Evolutionary conservation across 1,140 invertebrate species (phyloP).

Genomic region (Caenorhabditis briggsae): DNA sequence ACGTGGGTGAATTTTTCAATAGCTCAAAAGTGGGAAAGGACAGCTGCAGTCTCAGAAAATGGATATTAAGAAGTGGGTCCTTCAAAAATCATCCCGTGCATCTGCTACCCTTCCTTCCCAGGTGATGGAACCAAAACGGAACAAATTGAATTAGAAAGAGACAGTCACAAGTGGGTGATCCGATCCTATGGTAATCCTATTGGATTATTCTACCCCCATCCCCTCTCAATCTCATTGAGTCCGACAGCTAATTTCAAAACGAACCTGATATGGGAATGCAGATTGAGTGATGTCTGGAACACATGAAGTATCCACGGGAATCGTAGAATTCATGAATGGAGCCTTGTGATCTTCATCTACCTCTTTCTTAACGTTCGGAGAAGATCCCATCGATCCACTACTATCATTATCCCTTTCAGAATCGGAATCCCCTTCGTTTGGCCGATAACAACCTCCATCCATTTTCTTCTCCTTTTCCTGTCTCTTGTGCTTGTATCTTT

Average conservation of each 20-base stretch:
- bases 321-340: background rate
- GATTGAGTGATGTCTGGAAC: background rate
- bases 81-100: conserved; percentile 40
- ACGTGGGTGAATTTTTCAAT: background rate
- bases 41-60: conserved; percentile 40
- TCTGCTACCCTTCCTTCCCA: conserved; percentile 7
- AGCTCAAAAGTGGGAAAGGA: conserved; percentile 19
- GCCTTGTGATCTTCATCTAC: conserved; percentile 23
- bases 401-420: conserved; percentile 41
- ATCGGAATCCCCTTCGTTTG: background rate
- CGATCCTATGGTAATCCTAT: conserved; percentile 43
- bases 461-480: conserved; percentile 60
- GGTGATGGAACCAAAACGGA: conserved; percentile 37
- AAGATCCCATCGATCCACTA: conserved; percentile 31
- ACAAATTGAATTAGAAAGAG: conserved; percentile 54
- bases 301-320: background rate
- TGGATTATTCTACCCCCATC: background rate
- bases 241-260: conserved; percentile 1
- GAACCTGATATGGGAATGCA: conserved; percentile 25
- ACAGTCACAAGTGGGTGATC: conserved; percentile 46
- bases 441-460: conserved; percentile 44
- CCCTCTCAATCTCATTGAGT: conserved; percentile 7
- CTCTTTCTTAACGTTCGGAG: conserved; percentile 8
- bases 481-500: conserved; percentile 61
- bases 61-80: conserved; percentile 40